Conservation (phyloP, 2,888 invertebrate genomes). For the Drosophila rubida region DNA sequence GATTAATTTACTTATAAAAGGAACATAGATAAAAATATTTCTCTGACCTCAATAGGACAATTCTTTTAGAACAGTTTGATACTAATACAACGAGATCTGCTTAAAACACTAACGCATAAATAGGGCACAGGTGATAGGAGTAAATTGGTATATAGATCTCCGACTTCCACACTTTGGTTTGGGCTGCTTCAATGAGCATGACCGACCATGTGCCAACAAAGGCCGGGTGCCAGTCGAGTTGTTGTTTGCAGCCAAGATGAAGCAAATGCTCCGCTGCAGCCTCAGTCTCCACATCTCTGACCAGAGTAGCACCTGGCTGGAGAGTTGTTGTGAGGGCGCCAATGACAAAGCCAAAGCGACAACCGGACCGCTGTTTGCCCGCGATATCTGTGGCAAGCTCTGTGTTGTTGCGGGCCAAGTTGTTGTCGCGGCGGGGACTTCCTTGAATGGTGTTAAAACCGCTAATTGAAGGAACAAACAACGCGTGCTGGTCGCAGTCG, state of each 20-base stretch:
- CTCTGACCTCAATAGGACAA: too few species aligned
- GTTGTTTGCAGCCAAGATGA: slow-evolving; percentile 11
- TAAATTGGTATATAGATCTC: not conserved
- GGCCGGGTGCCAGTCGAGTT: slow-evolving; percentile 34
- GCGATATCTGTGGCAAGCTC: slow-evolving; percentile 64
- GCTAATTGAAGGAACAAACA: slow-evolving; percentile 70
- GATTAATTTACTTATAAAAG: too few species aligned
- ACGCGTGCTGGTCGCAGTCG: slow-evolving; percentile 67
- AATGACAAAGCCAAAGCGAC: slow-evolving; percentile 26
- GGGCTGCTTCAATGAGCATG: slow-evolving; percentile 28
- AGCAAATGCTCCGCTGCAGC: slow-evolving; percentile 2
- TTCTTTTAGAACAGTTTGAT: too few species aligned
- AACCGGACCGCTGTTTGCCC: slow-evolving; percentile 55
- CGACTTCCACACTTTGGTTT: not conserved
- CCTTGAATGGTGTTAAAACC: slow-evolving; percentile 51
- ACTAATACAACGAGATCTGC: too few species aligned
- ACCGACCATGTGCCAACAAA: slow-evolving; percentile 52
- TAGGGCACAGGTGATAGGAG: slow-evolving; percentile 4
- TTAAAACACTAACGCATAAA: not conserved
- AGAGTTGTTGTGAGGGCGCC: slow-evolving; percentile 13
- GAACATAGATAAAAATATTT: too few species aligned
- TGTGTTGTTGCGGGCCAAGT: slow-evolving; percentile 33
- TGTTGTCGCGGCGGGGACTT: slow-evolving; percentile 52
- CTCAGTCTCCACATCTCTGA: not conserved
- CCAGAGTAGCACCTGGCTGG: slow-evolving; percentile 2